Conservation (phyloP, 2,797 vertebrate species). For the Xiphophorus birchmanni region DNA sequence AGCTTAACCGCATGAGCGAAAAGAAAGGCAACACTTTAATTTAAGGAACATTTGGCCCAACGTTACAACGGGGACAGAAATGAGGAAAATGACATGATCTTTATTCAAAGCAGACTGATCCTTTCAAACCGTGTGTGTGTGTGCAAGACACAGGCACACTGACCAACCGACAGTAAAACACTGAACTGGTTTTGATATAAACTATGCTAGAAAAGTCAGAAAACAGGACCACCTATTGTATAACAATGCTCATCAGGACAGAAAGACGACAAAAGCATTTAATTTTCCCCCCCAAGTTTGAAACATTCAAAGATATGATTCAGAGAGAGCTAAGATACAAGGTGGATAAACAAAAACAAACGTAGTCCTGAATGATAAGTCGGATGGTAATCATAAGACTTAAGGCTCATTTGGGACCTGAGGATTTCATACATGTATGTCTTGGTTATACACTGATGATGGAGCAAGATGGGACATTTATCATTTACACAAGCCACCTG, state of each 20-base stretch:
- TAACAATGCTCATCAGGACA: constrained; percentile 62
- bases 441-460: constrained; percentile 55
- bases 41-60: constrained; percentile 6
- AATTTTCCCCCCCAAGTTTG: constrained; percentile 45
- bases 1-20: neutral
- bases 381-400: constrained; percentile 72
- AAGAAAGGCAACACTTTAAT: constrained; percentile 9
- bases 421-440: constrained; percentile 79
- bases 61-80: constrained; percentile 38
- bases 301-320: constrained; percentile 43
- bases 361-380: constrained; percentile 39
- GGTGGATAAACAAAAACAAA: constrained; percentile 26
- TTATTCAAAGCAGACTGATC: constrained; percentile 81
- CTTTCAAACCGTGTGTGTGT: constrained; percentile 66
- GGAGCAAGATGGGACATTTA: constrained; percentile 60
- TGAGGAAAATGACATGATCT: constrained; percentile 74
- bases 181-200: constrained; percentile 48
- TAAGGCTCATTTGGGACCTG: constrained; percentile 87
- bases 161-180: constrained; percentile 58
- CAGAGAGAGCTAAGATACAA: constrained; percentile 52
- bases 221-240: constrained; percentile 61
- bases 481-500: constrained; percentile 55
- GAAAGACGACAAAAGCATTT: constrained; percentile 55
- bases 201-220: constrained; percentile 66
- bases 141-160: constrained; percentile 58